Percentiles rank a stretch among this genome's conserved stretches.
These are phyloP conservation scores for Phaenicophaeus curvirostris DNA, from an alignment of 2,797 vertebrate genomes.

Conservation along the genomic window DNA sequence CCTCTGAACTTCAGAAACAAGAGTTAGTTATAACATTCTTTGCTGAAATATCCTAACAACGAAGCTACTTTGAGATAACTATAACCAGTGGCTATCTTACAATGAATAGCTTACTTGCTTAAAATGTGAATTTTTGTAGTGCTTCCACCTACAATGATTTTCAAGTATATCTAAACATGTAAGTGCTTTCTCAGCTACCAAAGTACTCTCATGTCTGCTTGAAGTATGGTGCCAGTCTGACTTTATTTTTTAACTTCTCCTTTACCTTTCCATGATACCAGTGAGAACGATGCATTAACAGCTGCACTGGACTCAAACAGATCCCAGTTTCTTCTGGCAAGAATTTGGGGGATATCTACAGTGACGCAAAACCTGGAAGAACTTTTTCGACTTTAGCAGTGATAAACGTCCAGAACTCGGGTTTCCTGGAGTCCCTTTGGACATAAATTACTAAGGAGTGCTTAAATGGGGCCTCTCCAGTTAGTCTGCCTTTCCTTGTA, in stretches of 20 bases:
- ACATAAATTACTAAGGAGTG: not conserved
- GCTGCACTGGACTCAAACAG: not conserved
- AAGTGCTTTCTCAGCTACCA: not conserved
- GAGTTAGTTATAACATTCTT: not conserved
- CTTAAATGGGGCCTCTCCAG: not conserved
- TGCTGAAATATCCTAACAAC: not conserved
- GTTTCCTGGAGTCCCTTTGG: not conserved
- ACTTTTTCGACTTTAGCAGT: not conserved
- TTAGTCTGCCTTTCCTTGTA: not conserved
- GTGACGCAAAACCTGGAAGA: not conserved
- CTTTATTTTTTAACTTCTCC: not conserved
- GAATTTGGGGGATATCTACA: not conserved
- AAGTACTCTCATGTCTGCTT: not conserved
- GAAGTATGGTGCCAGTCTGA: not conserved
- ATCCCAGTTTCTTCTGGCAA: not conserved
- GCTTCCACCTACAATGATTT: not conserved
- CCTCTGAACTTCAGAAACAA: not conserved
- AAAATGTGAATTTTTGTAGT: not conserved
- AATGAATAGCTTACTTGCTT: not conserved
- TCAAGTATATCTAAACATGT: not conserved
- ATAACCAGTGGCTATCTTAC: not conserved
- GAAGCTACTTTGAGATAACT: not conserved
- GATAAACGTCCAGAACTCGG: not conserved
- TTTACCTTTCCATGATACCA: not conserved
- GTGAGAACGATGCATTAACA: not conserved